These are phyloP conservation scores for Troglohyphantes excavatus DNA, from an alignment of 2,888 invertebrate species.

Conservation along the genomic window DNA sequence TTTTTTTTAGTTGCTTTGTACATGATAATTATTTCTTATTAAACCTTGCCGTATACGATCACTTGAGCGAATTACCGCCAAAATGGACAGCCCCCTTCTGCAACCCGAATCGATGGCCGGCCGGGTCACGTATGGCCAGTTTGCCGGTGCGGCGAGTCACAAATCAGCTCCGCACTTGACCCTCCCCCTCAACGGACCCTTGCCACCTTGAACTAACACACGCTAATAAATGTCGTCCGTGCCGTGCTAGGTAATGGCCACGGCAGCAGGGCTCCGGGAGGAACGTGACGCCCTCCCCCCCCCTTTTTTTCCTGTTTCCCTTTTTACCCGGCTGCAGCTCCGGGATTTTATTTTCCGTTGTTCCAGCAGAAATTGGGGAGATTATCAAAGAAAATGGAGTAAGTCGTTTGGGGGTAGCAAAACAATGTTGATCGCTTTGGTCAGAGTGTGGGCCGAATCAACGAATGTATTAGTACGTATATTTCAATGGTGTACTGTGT, in stretches of 20 bases:
- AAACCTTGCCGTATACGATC: background rate
- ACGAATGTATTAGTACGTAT: too few relatives aligned
- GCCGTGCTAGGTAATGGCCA: constrained; percentile 67
- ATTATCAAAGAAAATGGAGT: too few relatives aligned
- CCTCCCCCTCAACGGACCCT: constrained; percentile 66
- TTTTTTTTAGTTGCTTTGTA: too few relatives aligned
- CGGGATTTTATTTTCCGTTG: constrained; percentile 26
- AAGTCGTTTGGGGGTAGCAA: too few relatives aligned
- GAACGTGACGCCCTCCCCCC: constrained; percentile 43
- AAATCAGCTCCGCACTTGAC: constrained; percentile 73
- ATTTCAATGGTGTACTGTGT: too few relatives aligned
- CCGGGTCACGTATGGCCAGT: constrained; percentile 75
- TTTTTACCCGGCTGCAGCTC: too few relatives aligned
- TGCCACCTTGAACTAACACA: constrained; percentile 77
- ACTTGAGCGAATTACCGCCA: constrained; percentile 31
- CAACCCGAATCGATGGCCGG: constrained; percentile 39
- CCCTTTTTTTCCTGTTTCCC: constrained; percentile 33
- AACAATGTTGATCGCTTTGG: too few relatives aligned
- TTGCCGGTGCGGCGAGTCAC: constrained; percentile 68
- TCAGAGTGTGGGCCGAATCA: too few relatives aligned
- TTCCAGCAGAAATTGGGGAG: constrained; percentile 18
- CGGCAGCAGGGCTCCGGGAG: constrained; percentile 6
- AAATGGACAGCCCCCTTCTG: constrained; percentile 17
- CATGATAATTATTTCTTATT: too few relatives aligned
- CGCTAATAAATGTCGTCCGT: constrained; percentile 78